Conservation (phyloP, 2,113 vertebrate genomes). For the Cinclus cinclus region DNA sequence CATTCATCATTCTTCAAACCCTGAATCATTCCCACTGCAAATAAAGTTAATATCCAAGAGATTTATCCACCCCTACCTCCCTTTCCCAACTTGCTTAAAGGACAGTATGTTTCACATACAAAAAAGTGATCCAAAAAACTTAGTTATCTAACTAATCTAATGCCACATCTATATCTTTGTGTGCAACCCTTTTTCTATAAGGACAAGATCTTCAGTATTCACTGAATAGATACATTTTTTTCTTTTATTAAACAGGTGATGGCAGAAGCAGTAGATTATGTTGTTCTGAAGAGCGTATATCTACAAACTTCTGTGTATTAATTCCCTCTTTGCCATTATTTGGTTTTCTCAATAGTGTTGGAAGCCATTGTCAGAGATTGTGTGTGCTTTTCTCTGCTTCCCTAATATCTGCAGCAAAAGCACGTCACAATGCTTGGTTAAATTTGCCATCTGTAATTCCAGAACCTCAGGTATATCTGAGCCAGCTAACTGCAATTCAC, state of each 20-base stretch:
- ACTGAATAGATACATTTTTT: not conserved
- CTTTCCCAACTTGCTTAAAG: accelerated
- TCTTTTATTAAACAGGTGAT: not conserved
- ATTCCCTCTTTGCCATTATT: not conserved
- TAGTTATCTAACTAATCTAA: not conserved
- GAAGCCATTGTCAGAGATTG: not conserved
- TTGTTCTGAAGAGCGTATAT: not conserved
- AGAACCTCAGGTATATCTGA: conserved; percentile 17
- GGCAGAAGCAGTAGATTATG: not conserved
- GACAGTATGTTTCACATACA: not conserved
- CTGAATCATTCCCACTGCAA: not conserved
- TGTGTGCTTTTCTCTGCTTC: not conserved
- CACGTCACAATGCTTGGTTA: not conserved
- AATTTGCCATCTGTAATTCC: conserved; percentile 24
- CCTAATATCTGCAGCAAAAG: not conserved
- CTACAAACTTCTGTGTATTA: not conserved
- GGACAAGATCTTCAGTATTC: not conserved
- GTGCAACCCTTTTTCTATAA: not conserved
- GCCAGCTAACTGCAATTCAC: conserved; percentile 6
- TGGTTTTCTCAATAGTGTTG: not conserved
- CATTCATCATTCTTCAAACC: not conserved
- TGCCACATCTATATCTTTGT: not conserved
- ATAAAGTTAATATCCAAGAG: not conserved
- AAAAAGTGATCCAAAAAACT: not conserved
- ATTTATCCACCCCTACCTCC: not conserved